phyloP scores from a whole-genome alignment of 2,888 invertebrate genomes.

The Eucera pruinosa region DNA sequence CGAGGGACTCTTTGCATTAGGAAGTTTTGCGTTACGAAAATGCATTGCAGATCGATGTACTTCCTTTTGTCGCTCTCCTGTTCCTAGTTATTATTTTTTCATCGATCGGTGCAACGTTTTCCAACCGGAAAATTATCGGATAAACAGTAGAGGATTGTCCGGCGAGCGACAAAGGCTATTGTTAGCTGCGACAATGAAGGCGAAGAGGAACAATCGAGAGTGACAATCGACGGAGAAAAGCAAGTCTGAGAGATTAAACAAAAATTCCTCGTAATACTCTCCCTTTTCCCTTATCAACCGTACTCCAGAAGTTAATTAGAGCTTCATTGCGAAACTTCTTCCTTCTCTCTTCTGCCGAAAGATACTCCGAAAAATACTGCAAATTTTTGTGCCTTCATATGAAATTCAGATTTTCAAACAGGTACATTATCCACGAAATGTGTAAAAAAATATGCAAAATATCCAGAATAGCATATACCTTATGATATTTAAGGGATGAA shows the following conservation, averaged over 20 bases:
- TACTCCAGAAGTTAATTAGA: too few species aligned
- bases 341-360: too few species aligned
- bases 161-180: constrained; percentile 63
- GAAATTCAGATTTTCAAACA: too few species aligned
- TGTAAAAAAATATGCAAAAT: too few species aligned
- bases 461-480: too few species aligned
- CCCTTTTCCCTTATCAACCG: neutral
- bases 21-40: neutral
- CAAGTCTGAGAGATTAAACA: constrained; percentile 22
- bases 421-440: too few species aligned
- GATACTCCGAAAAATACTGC: too few species aligned
- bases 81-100: neutral
- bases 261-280: constrained; percentile 10
- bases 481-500: too few species aligned
- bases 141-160: constrained; percentile 40
- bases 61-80: neutral
- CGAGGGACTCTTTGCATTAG: constrained; percentile 56
- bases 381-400: too few species aligned
- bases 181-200: constrained; percentile 54
- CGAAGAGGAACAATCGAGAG: constrained; percentile 51
- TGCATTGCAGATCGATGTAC: neutral
- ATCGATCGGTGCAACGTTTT: constrained; percentile 34
- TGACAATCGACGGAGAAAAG: constrained; percentile 49
- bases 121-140: constrained; percentile 57
- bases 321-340: too few species aligned